Evolutionary conservation across 1,140 invertebrate species (phyloP).

Genomic region (Macrostomum lignano): DNA sequence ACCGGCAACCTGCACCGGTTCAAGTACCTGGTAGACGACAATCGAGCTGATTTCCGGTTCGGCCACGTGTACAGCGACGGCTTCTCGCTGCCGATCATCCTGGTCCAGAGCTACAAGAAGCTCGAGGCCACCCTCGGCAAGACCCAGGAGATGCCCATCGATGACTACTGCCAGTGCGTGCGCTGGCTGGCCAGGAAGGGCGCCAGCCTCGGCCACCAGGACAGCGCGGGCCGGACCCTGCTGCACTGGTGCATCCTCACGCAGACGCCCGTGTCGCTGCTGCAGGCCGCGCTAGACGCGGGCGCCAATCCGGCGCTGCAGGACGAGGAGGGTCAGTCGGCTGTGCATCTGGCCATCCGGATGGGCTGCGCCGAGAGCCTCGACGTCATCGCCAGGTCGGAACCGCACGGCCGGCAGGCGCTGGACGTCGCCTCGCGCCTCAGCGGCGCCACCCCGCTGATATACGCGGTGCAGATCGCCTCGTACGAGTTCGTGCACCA

Average conservation of each 20-base stretch:
- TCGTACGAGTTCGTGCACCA: conserved; percentile 5
- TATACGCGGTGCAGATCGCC: conserved; percentile 2
- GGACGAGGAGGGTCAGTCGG: neutral
- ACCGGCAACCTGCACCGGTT: no score
- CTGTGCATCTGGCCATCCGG: neutral
- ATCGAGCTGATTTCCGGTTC: no score
- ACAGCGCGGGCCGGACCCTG: neutral
- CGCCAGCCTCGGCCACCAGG: neutral
- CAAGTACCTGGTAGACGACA: no score
- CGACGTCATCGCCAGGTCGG: neutral
- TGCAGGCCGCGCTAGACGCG: neutral
- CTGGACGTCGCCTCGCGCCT: neutral
- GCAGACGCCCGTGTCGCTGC: neutral
- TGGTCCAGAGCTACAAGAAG: neutral
- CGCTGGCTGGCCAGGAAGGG: neutral
- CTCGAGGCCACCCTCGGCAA: neutral
- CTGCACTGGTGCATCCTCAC: neutral
- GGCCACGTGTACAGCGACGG: no score
- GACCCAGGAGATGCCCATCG: neutral
- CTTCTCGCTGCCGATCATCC: neutral
- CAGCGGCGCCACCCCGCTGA: conserved; percentile 1
- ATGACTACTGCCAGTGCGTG: neutral
- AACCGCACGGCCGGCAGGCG: neutral
- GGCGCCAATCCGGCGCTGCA: neutral
- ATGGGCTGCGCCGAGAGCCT: neutral